Percentiles rank a stretch among this genome's conserved stretches.
These are phyloP conservation scores for Diaperis boleti DNA, from an alignment of 2,888 invertebrate species.

Conservation along the genomic window DNA sequence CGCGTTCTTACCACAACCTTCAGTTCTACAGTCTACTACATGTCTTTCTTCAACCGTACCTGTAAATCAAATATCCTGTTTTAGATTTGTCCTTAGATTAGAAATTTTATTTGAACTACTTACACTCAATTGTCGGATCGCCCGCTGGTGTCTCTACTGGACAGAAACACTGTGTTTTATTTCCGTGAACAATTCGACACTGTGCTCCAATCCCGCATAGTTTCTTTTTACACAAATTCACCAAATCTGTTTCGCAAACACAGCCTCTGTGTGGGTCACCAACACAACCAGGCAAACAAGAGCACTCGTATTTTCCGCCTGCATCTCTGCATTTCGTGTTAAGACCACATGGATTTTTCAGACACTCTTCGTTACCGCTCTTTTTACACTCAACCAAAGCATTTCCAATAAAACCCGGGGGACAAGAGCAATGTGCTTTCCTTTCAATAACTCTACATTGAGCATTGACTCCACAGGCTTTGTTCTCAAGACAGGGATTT, in stretches of 20 bases:
- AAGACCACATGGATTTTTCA: slow-evolving; percentile 85
- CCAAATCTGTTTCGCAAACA: slow-evolving; percentile 75
- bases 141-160: slow-evolving; percentile 85
- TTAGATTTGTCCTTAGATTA: neutral
- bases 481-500: slow-evolving; percentile 83
- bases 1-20: slow-evolving; percentile 87
- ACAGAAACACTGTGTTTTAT: slow-evolving; percentile 85
- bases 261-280: slow-evolving; percentile 87
- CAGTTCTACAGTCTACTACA: slow-evolving; percentile 85
- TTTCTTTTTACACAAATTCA: slow-evolving; percentile 82
- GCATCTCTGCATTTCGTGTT: slow-evolving; percentile 86
- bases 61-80: slow-evolving; percentile 7
- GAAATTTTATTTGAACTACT: slow-evolving; percentile 59
- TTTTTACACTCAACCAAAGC: slow-evolving; percentile 77
- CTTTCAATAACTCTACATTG: slow-evolving; percentile 85
- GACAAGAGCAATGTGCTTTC: slow-evolving; percentile 82
- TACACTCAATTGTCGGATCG: slow-evolving; percentile 88
- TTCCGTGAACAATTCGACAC: slow-evolving; percentile 77
- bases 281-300: slow-evolving; percentile 82
- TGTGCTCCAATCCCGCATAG: slow-evolving; percentile 86
- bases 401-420: slow-evolving; percentile 80
- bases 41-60: slow-evolving; percentile 69
- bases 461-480: slow-evolving; percentile 86
- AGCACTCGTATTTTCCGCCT: slow-evolving; percentile 80
- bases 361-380: slow-evolving; percentile 78